Percentiles rank a stretch among this genome's conserved stretches.
These are phyloP conservation scores for Wiebesia pumilae DNA, from an alignment of 1,140 invertebrate genomes.

Conservation along the genomic window DNA sequence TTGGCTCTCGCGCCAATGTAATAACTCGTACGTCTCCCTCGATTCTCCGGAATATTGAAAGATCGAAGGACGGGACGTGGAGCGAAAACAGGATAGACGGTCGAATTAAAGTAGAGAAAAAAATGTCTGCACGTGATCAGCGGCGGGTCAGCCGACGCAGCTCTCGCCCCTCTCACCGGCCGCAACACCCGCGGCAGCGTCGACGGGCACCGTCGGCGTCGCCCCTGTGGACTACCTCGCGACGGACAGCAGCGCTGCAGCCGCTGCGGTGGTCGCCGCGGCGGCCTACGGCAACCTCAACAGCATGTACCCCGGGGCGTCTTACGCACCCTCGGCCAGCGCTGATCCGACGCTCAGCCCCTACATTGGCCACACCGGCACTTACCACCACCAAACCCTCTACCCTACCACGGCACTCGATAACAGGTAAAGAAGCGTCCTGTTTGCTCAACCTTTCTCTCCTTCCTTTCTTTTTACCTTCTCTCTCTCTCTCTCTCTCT, in stretches of 20 bases:
- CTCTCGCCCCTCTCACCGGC: conserved; percentile 61
- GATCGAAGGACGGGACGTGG: neutral
- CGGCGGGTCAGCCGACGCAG: conserved; percentile 31
- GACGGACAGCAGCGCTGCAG: conserved; percentile 79
- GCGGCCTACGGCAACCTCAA: conserved; percentile 89
- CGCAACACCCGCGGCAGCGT: conserved; percentile 68
- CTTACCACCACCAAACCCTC: conserved; percentile 78
- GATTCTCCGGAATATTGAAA: neutral
- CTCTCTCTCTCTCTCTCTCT: too few species aligned
- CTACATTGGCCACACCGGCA: conserved; percentile 84
- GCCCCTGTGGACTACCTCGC: conserved; percentile 80
- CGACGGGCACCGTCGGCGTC: conserved; percentile 67
- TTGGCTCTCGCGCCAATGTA: too few species aligned
- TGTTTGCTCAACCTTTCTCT: neutral
- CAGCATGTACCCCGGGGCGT: conserved; percentile 84
- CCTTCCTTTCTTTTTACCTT: neutral
- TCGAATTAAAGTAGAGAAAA: neutral
- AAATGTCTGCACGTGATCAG: neutral
- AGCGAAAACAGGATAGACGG: neutral
- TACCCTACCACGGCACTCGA: conserved; percentile 84
- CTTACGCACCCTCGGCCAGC: conserved; percentile 78
- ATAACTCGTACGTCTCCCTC: neutral
- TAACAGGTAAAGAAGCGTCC: conserved; percentile 73
- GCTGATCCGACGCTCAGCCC: conserved; percentile 77
- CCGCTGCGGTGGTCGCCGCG: conserved; percentile 83